These are phyloP conservation scores for Aurelia aurita DNA, from an alignment of 30 jellyfish, hydroid and myxozoan genomes.

Conservation along the genomic window DNA sequence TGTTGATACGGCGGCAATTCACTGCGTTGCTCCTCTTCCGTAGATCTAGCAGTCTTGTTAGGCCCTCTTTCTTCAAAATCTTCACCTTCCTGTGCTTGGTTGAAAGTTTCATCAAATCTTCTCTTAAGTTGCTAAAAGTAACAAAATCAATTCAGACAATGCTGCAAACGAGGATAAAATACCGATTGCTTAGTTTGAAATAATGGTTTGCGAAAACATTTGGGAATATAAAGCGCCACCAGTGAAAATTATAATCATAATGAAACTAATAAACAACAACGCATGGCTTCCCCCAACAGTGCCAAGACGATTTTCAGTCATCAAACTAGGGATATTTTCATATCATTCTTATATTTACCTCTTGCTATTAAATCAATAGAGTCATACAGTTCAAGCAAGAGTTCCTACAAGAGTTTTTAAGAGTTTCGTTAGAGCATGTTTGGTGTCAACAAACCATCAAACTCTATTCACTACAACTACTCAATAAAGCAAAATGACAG, in stretches of 20 bases:
- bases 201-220: not conserved
- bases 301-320: too few species aligned
- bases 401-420: too few species aligned
- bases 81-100: conserved; percentile 71
- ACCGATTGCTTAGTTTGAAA: not conserved
- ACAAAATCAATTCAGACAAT: not conserved
- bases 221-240: conserved; percentile 7
- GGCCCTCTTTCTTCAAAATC: conserved; percentile 70
- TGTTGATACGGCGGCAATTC: conserved; percentile 61
- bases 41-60: conserved; percentile 59
- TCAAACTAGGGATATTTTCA: too few species aligned
- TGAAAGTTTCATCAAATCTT: conserved; percentile 69
- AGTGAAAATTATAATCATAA: conserved; percentile 8
- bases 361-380: too few species aligned
- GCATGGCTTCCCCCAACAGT: not conserved
- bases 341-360: too few species aligned
- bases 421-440: not conserved
- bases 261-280: conserved; percentile 4
- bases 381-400: too few species aligned
- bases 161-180: not conserved
- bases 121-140: conserved; percentile 62
- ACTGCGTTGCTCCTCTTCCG: conserved; percentile 52
- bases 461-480: too few species aligned
- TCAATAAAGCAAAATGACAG: conserved; percentile 2
- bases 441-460: conserved; percentile 14